Base-by-base conservation (phyloP, 2,888 invertebrate genomes). In the Epirrhoe tristata region DNA sequence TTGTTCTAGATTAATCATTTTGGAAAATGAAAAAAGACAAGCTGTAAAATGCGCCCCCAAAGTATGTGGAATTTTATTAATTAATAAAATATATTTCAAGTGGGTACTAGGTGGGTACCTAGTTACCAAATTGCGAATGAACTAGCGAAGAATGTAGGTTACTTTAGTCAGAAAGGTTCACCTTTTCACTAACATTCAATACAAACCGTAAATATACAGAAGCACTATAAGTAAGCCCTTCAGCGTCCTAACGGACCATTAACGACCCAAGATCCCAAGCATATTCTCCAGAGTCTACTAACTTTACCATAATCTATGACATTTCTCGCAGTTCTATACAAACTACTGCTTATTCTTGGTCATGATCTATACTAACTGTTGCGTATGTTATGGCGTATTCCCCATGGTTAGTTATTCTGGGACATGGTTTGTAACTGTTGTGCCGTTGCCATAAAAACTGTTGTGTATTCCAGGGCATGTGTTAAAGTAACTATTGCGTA, bases 151-250 rank as follows among this genome's bases (percentile, higher is more conserved):
- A 24, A 24, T 24, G 3, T 24, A 24, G 10, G 39, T 6, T 43
- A 12, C 12, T 43, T 12, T 43, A 43, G 12, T 12, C 39, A 4
- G 12, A 43, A 12, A 12, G 5, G 12, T 12, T 39, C 0, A 43
- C 12, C 39, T 32, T 43, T 55, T 56, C 48, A 48, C 32, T 32
- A 54, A 54, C 39, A 16, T 2, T 12, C 58, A 51, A 65, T 56
- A 66, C 60, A 66, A 52, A 60, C n/a, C 53, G 55, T 60, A 56
- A 66, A 65, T 51, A 54, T 54, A 55, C 31, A 55, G 55, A 53
- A 60, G 24, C 54, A 31, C 50, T 51, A 46, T 60, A 60, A 60
- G 51, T 56, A 32, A 53, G 48, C 16, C 55, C 56, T 43, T 61
- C 56, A 66, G 36, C 43, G 16, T 36, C 57, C 50, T 14, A 66